These are phyloP conservation scores for Drosophila subsilvestris DNA, from an alignment of 2,888 invertebrate species.

Conservation along the genomic window DNA sequence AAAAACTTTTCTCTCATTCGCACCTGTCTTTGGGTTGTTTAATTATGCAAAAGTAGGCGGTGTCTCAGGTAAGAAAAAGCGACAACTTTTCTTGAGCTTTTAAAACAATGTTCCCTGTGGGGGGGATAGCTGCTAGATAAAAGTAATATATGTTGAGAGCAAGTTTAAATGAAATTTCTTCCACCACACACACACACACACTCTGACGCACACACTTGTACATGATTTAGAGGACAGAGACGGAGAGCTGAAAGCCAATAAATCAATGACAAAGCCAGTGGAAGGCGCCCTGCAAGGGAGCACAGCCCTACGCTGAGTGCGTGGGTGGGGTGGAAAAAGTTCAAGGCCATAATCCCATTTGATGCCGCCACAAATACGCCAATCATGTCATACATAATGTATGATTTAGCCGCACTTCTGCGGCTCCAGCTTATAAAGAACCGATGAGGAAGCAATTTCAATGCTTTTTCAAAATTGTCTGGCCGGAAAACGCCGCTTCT, in stretches of 20 bases:
- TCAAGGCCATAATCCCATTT: slow-evolving; percentile 74
- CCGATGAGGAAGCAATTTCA: slow-evolving; percentile 29
- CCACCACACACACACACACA: slow-evolving; percentile 8
- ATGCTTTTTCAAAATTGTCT: slow-evolving; percentile 50
- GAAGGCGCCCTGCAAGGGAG: slow-evolving; percentile 28
- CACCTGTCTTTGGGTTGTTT: slow-evolving; percentile 55
- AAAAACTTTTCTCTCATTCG: slow-evolving; percentile 38
- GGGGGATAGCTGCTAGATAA: slow-evolving; percentile 26
- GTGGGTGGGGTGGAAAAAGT: slow-evolving; percentile 53
- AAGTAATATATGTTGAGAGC: slow-evolving; percentile 59
- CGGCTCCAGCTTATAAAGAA: slow-evolving; percentile 3
- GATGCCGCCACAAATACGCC: slow-evolving; percentile 74
- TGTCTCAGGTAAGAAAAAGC: slow-evolving; percentile 44
- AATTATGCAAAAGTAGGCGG: slow-evolving; percentile 66
- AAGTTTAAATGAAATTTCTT: slow-evolving; percentile 69
- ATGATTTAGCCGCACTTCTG: slow-evolving; percentile 32
- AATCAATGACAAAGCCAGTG: slow-evolving; percentile 69
- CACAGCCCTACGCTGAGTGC: slow-evolving; percentile 3
- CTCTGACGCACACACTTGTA: slow-evolving; percentile 18
- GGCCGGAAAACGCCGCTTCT: slow-evolving; percentile 11
- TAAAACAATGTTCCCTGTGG: slow-evolving; percentile 40
- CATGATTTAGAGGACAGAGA: slow-evolving; percentile 14
- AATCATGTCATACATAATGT: slow-evolving; percentile 74
- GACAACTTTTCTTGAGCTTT: slow-evolving; percentile 43
- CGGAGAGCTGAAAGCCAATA: slow-evolving; percentile 68